Percentiles rank a stretch among this genome's conserved stretches.
Evolutionary conservation across 2,888 invertebrate genomes (phyloP).

Genomic region (Pollenia angustigena): DNA sequence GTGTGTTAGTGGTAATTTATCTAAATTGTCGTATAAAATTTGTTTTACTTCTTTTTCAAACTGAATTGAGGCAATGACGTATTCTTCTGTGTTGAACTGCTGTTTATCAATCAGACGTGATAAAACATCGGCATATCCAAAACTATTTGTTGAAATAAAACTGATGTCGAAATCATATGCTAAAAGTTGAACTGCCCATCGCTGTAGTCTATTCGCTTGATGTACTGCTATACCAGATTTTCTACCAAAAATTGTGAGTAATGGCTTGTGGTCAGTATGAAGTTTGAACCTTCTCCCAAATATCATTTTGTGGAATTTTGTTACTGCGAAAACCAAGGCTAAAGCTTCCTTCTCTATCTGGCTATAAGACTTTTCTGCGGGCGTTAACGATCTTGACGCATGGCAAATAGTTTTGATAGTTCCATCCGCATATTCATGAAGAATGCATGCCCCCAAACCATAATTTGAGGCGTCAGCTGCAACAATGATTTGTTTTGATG

Average conservation of each 20-base stretch:
- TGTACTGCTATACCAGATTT: no score
- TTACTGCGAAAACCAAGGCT: slow-evolving; percentile 67
- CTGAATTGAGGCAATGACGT: no score
- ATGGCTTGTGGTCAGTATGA: slow-evolving; percentile 71
- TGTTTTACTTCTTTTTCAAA: slow-evolving; percentile 27
- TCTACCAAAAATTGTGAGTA: not conserved
- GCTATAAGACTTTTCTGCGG: slow-evolving; percentile 64
- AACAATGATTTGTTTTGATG: slow-evolving; percentile 67
- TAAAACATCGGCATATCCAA: no score
- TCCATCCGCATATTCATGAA: slow-evolving; percentile 76
- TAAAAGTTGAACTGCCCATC: no score
- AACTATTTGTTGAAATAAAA: no score
- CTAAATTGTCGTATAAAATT: slow-evolving; percentile 26
- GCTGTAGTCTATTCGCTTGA: no score
- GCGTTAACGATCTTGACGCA: slow-evolving; percentile 67
- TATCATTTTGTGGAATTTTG: slow-evolving; percentile 69
- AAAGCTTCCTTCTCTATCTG: slow-evolving; percentile 71
- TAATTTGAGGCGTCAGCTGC: slow-evolving; percentile 73
- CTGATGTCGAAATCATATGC: no score
- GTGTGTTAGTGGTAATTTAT: slow-evolving; percentile 60
- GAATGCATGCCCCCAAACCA: slow-evolving; percentile 69
- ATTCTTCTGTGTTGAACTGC: no score
- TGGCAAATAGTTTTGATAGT: slow-evolving; percentile 77
- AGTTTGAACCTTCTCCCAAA: slow-evolving; percentile 66
- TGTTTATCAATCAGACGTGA: no score